phyloP scores from a whole-genome alignment of 2,888 invertebrate genomes.

The Limulus polyphemus region DNA sequence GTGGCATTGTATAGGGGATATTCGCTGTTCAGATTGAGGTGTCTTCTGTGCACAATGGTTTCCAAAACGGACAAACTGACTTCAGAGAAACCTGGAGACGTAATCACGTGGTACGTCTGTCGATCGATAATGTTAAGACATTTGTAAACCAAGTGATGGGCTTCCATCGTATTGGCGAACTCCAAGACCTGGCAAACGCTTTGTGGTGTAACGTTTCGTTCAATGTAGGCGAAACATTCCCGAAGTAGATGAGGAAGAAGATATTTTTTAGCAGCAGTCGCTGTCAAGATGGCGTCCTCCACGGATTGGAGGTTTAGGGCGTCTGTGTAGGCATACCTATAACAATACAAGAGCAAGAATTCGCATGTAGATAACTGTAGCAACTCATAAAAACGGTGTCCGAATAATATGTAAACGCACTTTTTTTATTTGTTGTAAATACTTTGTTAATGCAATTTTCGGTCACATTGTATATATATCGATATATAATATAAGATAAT shows the following conservation, averaged over 20 bases:
- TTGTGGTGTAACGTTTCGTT: slow-evolving; percentile 27
- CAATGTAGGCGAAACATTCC: slow-evolving; percentile 28
- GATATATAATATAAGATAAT: too few species aligned
- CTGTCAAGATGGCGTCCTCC: slow-evolving; percentile 30
- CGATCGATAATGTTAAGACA: slow-evolving; percentile 28
- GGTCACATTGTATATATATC: too few species aligned
- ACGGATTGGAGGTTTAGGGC: slow-evolving; percentile 26
- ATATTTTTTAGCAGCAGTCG: slow-evolving; percentile 29
- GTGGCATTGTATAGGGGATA: slow-evolving; percentile 27
- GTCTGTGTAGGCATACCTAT: slow-evolving; percentile 28
- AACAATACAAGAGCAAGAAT: too few species aligned
- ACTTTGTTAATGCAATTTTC: too few species aligned
- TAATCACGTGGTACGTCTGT: slow-evolving; percentile 29
- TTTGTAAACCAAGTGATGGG: slow-evolving; percentile 27
- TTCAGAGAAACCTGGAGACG: slow-evolving; percentile 15
- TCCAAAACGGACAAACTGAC: slow-evolving; percentile 24
- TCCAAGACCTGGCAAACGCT: slow-evolving; percentile 29
- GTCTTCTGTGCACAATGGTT: slow-evolving; percentile 26
- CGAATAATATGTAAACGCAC: too few species aligned
- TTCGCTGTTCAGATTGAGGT: slow-evolving; percentile 28
- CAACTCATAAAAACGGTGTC: too few species aligned
- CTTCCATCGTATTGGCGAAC: slow-evolving; percentile 26
- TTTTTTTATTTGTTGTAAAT: too few species aligned
- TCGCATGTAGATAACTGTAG: too few species aligned
- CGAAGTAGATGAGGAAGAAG: slow-evolving; percentile 27